phyloP scores from a whole-genome alignment of 2,113 vertebrate genomes.

The Macquaria australasica region DNA sequence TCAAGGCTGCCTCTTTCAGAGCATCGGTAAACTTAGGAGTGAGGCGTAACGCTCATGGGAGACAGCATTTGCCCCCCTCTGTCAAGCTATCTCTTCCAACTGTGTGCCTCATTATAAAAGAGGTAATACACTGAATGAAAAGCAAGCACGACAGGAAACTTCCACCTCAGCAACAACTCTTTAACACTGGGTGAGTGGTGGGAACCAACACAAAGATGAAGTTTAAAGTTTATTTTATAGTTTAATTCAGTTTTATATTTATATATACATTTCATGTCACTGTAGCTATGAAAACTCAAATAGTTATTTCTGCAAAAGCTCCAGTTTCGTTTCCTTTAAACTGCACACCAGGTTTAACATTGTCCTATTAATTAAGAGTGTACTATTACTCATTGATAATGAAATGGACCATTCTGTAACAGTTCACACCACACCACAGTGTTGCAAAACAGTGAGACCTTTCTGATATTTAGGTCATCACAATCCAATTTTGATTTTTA shows the following conservation, averaged over 20 bases:
- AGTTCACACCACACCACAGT: not conserved
- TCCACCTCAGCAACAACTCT: conserved; percentile 6
- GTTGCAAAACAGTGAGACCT: not conserved
- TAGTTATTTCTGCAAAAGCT: not conserved
- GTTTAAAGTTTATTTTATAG: not conserved
- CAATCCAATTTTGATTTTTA: not conserved
- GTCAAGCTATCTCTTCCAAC: conserved; percentile 43
- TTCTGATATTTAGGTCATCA: conserved; percentile 6
- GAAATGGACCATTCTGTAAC: not conserved
- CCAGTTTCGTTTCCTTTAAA: not conserved
- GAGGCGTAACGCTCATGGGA: conserved; percentile 42
- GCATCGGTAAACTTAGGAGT: conserved; percentile 39
- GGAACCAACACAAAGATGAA: not conserved
- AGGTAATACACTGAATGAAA: conserved; percentile 49
- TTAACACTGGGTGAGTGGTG: not conserved
- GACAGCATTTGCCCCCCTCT: conserved; percentile 36
- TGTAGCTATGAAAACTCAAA: not conserved
- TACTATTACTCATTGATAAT: not conserved
- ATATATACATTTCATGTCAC: not conserved
- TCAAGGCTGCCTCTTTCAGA: conserved; percentile 30
- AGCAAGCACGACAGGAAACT: conserved; percentile 23
- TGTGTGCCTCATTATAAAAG: conserved; percentile 43
- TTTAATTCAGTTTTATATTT: not conserved
- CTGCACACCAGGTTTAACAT: not conserved
- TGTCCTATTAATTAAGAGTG: not conserved